Evolutionary conservation across 64 coral and sea anemone genomes (phyloP).

Genomic region (Stylophora pistillata): DNA sequence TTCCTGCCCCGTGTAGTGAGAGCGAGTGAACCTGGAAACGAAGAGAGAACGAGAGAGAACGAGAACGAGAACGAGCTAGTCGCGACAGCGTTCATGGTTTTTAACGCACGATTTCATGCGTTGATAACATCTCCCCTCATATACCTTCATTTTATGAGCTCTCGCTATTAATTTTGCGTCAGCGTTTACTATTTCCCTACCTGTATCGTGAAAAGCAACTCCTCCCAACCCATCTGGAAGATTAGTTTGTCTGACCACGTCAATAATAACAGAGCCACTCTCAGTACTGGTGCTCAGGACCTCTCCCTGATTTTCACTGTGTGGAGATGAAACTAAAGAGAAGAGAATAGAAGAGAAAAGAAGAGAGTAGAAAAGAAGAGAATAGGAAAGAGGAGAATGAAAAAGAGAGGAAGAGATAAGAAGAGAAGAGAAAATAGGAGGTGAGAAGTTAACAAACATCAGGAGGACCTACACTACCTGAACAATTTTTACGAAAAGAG

Average conservation of each 20-base stretch:
- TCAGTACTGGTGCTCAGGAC: constrained; percentile 74
- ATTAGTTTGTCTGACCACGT: constrained; percentile 42
- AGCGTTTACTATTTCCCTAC: neutral
- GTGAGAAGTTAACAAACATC: neutral
- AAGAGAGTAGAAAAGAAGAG: neutral
- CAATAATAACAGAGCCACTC: constrained; percentile 68
- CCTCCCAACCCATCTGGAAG: neutral
- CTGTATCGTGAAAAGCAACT: neutral
- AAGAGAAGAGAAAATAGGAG: too few species aligned
- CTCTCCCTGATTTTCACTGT: constrained; percentile 29
- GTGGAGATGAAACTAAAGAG: constrained; percentile 25
- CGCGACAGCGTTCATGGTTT: too few species aligned
- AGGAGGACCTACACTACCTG: neutral
- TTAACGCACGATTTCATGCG: too few species aligned
- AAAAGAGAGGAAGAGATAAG: too few species aligned
- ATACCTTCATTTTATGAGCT: too few species aligned
- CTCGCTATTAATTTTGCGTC: neutral
- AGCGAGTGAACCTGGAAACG: too few species aligned
- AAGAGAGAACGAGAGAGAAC: too few species aligned
- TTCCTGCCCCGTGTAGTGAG: too few species aligned
- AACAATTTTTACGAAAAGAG: too few species aligned
- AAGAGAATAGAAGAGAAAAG: neutral
- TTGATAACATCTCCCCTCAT: too few species aligned
- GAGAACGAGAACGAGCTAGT: too few species aligned
- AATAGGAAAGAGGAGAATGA: too few species aligned